A percentile compares a stretch with the other conserved stretches of the same genome.
These are phyloP conservation scores for Oreonectes daqikongensis DNA, from an alignment of 2,797 vertebrate species.

Conservation along the genomic window DNA sequence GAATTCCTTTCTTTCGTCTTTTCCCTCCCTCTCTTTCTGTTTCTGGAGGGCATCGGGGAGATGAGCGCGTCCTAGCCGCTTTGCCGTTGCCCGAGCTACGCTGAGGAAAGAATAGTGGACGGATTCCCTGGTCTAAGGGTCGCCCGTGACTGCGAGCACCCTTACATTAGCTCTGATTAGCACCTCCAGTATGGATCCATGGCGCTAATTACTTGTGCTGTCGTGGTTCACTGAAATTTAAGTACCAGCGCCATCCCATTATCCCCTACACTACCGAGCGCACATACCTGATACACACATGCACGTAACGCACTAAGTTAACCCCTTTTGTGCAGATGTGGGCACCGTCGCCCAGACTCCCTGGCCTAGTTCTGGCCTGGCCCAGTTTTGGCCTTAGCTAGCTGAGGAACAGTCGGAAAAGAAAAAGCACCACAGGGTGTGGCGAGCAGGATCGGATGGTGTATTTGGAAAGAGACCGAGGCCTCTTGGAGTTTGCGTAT, in stretches of 20 bases:
- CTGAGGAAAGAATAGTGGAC: slow-evolving; percentile 54
- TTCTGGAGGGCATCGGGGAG: slow-evolving; percentile 30
- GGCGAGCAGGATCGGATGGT: slow-evolving; percentile 60
- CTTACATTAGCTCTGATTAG: slow-evolving; percentile 93
- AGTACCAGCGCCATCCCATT: slow-evolving; percentile 95
- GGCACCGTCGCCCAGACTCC: not conserved
- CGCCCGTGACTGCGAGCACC: slow-evolving; percentile 77
- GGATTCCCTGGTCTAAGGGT: slow-evolving; percentile 72
- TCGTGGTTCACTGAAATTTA: slow-evolving; percentile 95
- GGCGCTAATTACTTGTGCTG: slow-evolving; percentile 95
- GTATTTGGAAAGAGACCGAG: slow-evolving; percentile 58
- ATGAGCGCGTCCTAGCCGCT: slow-evolving; percentile 33
- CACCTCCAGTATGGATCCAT: slow-evolving; percentile 90
- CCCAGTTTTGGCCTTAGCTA: slow-evolving; percentile 4
- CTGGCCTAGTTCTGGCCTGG: slow-evolving; percentile 25
- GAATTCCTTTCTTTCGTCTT: slow-evolving; percentile 67
- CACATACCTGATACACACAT: slow-evolving; percentile 23
- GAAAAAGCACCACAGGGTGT: slow-evolving; percentile 38
- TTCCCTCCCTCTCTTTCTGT: slow-evolving; percentile 59
- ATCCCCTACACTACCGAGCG: slow-evolving; percentile 73
- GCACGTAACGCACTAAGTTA: slow-evolving; percentile 2
- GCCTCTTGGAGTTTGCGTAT: slow-evolving; percentile 41
- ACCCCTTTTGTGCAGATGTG: not conserved
- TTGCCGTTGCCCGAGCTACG: slow-evolving; percentile 37
- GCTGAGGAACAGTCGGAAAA: slow-evolving; percentile 24